Conservation (phyloP, 2,888 invertebrate species). For the Thereva unica region DNA sequence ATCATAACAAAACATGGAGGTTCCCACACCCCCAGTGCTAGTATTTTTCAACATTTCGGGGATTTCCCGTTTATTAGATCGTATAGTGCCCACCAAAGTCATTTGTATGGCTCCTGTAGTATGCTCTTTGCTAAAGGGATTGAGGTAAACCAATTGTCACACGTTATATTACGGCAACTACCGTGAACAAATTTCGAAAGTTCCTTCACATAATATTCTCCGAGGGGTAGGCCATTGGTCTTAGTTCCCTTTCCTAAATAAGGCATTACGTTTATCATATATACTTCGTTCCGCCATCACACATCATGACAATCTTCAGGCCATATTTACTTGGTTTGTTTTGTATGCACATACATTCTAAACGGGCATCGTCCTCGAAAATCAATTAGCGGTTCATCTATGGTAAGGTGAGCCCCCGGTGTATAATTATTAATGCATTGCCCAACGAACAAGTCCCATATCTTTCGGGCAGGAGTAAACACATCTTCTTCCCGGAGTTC, state of each 20-base stretch:
- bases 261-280: no score
- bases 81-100: slow-evolving; percentile 45
- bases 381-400: background rate
- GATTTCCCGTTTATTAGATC: slow-evolving; percentile 51
- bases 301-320: slow-evolving; percentile 30
- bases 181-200: slow-evolving; percentile 40
- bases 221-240: slow-evolving; percentile 35
- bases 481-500: slow-evolving; percentile 30
- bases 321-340: slow-evolving; percentile 31
- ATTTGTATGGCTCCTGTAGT: slow-evolving; percentile 46
- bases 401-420: background rate
- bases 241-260: no score
- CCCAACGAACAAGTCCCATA: slow-evolving; percentile 1
- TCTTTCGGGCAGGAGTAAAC: slow-evolving; percentile 19
- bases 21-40: slow-evolving; percentile 42
- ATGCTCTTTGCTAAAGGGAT: slow-evolving; percentile 47
- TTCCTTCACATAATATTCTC: slow-evolving; percentile 41
- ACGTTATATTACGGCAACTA: slow-evolving; percentile 40
- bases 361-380: no score
- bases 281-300: slow-evolving; percentile 41
- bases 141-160: slow-evolving; percentile 52
- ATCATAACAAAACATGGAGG: slow-evolving; percentile 29
- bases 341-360: slow-evolving; percentile 22
- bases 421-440: no score
- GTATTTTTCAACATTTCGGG: slow-evolving; percentile 47